Evolutionary conservation across 2,113 vertebrate species (phyloP), one percentile per base, ranked within the genome.

Genomic region (Coptodon bakossiorum): DNA sequence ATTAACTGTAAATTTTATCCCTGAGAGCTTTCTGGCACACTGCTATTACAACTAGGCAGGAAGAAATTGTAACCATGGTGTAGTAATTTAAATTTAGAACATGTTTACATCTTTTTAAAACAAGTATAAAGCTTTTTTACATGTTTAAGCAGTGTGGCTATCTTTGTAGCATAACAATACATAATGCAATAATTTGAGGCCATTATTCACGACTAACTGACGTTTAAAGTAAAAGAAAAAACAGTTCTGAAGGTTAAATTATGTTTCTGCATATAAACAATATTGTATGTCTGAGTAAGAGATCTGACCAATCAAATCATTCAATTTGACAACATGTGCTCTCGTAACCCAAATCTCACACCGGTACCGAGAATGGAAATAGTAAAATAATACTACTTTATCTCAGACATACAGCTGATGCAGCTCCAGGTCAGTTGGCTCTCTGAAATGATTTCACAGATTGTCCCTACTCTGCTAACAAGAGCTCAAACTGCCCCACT

Each of bases 1-100:
- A 63, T 83, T 90, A 90, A 90, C 89, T 40, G 50, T 82, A 85
- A 81, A 80, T 82, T 84, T 92, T 48, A 90, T 89, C 87, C 50
- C 81, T 34, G 38, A 66, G 79, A 86, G 85, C 7, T 82, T 82
- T 88, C 50, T 83, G 61, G 83, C 45, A 84, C 50, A 10, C 52
- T 56, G 53, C 57, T 76, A 68, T 54, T 38, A 56, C 63, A 90
- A 40, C 29, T 66, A 19, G 5, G 34, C 54, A 73, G 29, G 59
- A 81, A 57, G 79, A 24, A 36, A n/a, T 83, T 79, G 45, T 36
- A 68, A 56, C 14, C 3, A 36, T 53, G 16, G 14, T 40, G 57
- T 7, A 7, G 29, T 71, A 14, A 61, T 90, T 14, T 6, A 59
- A 43, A 78, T 36, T 83, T 81, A 57, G 45, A 86, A 34, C 3